Percentiles rank a stretch among this genome's conserved stretches.
Conservation (phyloP, 2,888 invertebrate species). For the Scrobipalpa costella region DNA sequence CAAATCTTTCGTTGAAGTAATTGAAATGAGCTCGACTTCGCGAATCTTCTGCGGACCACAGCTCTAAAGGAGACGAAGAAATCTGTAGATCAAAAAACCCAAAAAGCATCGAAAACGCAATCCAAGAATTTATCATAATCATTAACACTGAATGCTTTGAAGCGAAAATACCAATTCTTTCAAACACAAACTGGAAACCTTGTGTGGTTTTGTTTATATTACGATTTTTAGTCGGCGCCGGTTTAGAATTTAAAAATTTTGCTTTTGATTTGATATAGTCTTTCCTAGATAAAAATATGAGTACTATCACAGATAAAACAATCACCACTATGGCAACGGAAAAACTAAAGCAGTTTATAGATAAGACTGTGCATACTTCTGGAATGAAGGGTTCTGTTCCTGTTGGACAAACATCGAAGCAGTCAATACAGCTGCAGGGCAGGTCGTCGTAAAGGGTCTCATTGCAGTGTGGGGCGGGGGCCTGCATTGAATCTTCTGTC, state of each 20-base stretch:
- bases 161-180: conserved; percentile 77
- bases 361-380: conserved; percentile 79
- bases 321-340: conserved; percentile 81
- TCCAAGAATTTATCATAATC: conserved; percentile 83
- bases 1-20: conserved; percentile 93
- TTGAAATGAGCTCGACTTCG: conserved; percentile 90
- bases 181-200: conserved; percentile 57
- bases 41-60: conserved; percentile 94
- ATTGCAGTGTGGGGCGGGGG: conserved; percentile 78
- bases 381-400: conserved; percentile 64
- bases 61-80: conserved; percentile 93
- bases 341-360: conserved; percentile 84
- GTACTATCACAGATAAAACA: conserved; percentile 58
- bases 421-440: conserved; percentile 91
- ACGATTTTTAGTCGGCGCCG: conserved; percentile 32
- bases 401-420: conserved; percentile 82
- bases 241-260: conserved; percentile 19
- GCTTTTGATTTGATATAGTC: conserved; percentile 37
- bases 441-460: conserved; percentile 78
- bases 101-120: conserved; percentile 80
- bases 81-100: conserved; percentile 86
- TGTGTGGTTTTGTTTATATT: conserved; percentile 46
- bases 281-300: conserved; percentile 52
- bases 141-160: conserved; percentile 84
- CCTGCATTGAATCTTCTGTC: conserved; percentile 66